phyloP scores from a whole-genome alignment of 2,797 vertebrate species.

The Eulemur albifrons region DNA sequence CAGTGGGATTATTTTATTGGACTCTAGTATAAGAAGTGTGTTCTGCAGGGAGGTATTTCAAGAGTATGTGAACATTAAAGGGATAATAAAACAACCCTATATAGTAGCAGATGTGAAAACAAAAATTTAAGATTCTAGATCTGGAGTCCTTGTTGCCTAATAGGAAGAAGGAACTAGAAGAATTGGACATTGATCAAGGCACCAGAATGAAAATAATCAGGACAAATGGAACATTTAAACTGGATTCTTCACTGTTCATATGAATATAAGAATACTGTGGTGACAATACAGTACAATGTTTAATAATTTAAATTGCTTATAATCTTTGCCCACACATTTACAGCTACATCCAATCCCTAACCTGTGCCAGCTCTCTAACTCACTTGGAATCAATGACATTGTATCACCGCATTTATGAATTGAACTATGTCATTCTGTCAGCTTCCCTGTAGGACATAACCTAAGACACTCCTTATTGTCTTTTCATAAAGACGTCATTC shows the following conservation, averaged over 20 bases:
- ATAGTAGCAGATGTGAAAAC: not conserved
- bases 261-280: not conserved
- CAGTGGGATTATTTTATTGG: not conserved
- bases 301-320: not conserved
- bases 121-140: not conserved
- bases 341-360: not conserved
- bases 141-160: not conserved
- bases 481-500: not conserved
- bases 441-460: not conserved
- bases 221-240: not conserved
- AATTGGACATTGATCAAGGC: not conserved
- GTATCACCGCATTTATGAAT: not conserved
- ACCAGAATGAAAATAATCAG: not conserved
- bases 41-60: not conserved
- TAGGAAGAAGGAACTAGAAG: not conserved
- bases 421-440: not conserved
- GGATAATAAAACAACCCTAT: not conserved
- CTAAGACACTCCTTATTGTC: not conserved
- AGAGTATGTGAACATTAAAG: not conserved
- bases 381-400: not conserved
- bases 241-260: not conserved
- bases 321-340: not conserved
- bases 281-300: not conserved
- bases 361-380: not conserved
- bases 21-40: not conserved